Conservation (phyloP, 2,888 invertebrate species). For the Epirrita christyi region DNA sequence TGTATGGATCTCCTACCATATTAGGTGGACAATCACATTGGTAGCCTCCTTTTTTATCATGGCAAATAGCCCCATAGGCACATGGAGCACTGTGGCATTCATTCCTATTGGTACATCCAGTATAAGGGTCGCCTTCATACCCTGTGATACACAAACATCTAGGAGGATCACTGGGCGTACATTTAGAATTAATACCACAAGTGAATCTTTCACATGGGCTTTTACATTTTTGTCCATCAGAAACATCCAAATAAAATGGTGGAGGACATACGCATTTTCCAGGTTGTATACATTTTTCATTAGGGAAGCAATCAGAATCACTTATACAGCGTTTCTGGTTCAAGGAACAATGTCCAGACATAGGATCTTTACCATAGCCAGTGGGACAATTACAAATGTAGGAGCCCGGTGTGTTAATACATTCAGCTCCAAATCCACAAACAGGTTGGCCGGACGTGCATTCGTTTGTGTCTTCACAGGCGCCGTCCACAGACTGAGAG, state of each 20-base stretch:
- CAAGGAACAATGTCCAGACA: constrained; percentile 92
- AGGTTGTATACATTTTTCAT: constrained; percentile 96
- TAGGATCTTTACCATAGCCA: constrained; percentile 92
- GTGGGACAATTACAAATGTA: constrained; percentile 92
- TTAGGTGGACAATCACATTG: constrained; percentile 94
- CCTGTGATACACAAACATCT: constrained; percentile 95
- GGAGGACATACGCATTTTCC: constrained; percentile 96
- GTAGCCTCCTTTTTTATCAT: constrained; percentile 94
- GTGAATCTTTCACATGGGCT: constrained; percentile 96
- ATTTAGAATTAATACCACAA: constrained; percentile 95
- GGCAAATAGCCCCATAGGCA: constrained; percentile 94
- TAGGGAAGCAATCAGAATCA: constrained; percentile 92
- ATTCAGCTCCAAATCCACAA: constrained; percentile 95
- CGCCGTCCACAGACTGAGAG: constrained; percentile 89
- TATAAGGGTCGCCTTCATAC: constrained; percentile 93
- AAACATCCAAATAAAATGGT: constrained; percentile 93
- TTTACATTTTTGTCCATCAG: constrained; percentile 94
- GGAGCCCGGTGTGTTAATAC: constrained; percentile 91
- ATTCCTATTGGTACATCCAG: constrained; percentile 93
- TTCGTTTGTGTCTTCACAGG: constrained; percentile 94
- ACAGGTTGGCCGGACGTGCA: constrained; percentile 90
- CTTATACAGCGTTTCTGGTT: constrained; percentile 92
- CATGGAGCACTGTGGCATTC: constrained; percentile 94
- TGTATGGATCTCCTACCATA: constrained; percentile 93
- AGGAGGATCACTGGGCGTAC: constrained; percentile 95